phyloP scores from a whole-genome alignment of 2,113 vertebrate species.

The Xiphorhynchus elegans region DNA sequence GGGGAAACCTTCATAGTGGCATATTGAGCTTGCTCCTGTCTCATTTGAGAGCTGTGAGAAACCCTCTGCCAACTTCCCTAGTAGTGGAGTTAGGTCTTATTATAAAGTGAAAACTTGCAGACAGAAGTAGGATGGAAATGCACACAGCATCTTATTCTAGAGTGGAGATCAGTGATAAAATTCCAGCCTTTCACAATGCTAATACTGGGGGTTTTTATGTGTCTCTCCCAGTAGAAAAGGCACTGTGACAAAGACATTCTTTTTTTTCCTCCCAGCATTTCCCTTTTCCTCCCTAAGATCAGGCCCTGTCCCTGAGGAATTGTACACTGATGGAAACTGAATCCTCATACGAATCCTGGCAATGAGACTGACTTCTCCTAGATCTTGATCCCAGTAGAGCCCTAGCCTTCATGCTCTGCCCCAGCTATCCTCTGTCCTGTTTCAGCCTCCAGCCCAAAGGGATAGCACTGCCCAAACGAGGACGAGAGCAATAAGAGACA shows the following conservation, averaged over 20 bases:
- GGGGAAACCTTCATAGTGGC: background rate
- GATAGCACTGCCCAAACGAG: background rate
- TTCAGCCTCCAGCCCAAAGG: background rate
- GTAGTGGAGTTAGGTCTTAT: background rate
- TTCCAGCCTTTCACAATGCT: background rate
- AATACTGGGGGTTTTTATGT: background rate
- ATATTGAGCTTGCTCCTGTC: background rate
- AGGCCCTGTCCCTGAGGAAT: background rate
- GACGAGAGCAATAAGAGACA: background rate
- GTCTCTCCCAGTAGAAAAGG: background rate
- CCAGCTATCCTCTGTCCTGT: background rate
- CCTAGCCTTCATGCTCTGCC: background rate
- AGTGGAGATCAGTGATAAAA: background rate
- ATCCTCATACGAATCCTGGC: background rate
- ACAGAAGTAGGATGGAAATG: background rate
- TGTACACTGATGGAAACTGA: background rate
- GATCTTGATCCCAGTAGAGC: background rate
- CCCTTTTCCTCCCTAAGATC: background rate
- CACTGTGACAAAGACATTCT: background rate
- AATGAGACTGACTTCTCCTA: background rate
- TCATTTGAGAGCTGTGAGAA: slow-evolving; percentile 4
- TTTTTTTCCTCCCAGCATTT: background rate
- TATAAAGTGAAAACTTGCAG: slow-evolving; percentile 11
- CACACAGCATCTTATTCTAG: background rate
- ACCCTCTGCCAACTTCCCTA: background rate